Evolutionary conservation across 1,140 invertebrate genomes (phyloP).

Genomic region (Saxidomus purpurata): DNA sequence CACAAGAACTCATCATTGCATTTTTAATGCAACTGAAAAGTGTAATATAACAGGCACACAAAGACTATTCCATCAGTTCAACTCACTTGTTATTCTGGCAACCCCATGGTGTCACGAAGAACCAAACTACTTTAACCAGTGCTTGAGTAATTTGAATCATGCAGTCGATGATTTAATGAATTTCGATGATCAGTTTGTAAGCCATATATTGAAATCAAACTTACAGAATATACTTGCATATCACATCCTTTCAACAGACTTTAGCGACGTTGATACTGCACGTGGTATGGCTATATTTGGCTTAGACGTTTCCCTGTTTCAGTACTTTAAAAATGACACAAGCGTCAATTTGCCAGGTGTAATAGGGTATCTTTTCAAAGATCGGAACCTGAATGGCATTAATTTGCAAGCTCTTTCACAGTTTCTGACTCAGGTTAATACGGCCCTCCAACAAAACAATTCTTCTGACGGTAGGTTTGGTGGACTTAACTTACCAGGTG

Average conservation of each 20-base stretch:
- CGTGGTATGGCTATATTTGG: not conserved
- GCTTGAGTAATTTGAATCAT: not conserved
- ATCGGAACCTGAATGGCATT: not conserved
- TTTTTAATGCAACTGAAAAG: constrained; percentile 1
- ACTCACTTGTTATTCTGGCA: not conserved
- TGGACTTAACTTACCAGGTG: not conserved
- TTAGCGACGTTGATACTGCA: not conserved
- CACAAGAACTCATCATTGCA: constrained; percentile 5
- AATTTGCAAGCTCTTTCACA: not conserved
- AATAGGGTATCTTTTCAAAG: not conserved
- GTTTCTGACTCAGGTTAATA: not conserved
- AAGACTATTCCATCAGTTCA: not conserved
- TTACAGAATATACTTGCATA: not conserved
- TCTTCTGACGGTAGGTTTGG: not conserved
- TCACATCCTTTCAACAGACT: not conserved
- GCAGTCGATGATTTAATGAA: not conserved
- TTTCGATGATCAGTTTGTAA: not conserved
- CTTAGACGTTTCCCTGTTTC: not conserved
- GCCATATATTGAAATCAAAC: not conserved
- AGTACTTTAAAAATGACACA: not conserved
- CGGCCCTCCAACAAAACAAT: not conserved
- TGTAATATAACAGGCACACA: not conserved
- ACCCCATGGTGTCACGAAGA: not conserved
- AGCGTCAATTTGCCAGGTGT: not conserved
- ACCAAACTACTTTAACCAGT: not conserved